Evolutionary conservation across 2,888 invertebrate genomes (phyloP), one percentile per base, ranked within the genome.

Genomic region (Drosophila paucipuncta): DNA sequence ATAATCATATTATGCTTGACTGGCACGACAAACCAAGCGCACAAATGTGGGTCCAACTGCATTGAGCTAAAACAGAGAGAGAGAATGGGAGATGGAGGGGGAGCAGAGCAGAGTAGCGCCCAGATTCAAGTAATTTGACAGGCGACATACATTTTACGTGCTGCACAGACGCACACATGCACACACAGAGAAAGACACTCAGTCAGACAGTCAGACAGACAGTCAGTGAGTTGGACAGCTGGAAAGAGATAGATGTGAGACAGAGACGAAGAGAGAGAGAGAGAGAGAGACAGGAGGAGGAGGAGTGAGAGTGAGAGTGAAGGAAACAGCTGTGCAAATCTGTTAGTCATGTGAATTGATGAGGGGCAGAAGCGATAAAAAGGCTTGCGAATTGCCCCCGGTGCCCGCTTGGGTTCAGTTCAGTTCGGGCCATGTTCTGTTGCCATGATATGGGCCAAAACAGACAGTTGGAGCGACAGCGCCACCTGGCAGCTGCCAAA

Each of bases 401-500:
- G 11, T 31, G 43, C 39, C 18, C 31, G 22, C 18, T 54, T 58
- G 52, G 53, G 54, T 57, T 75, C 64, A 62, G 55, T 54, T 31
- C 28, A 47, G n/a, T 47, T 22, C 16, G 31, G n/a, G 55, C 57
- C 37, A 22, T 57, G 39, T 64, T 28, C 62, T 62, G 65, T 65
- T 68, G 84, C 78, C 84, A 89, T 89, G 87, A 85, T 85, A 89
- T 89, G 87, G 89, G 76, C 69, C 60, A 68, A 55, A 63, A 50
- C 75, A 68, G 86, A 76, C 83, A 87, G 89, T 86, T 90, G 87
- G 89, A 87, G 86, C 80, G 90, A 83, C 90, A 91, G 86, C 77
- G 91, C 85, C 91, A 91, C 91, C 91, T 91, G 91, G 91, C 91
- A 91, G 85, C 87, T 91, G 91, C 91, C 91, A 91, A 91, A 91